Percentiles rank a stretch among this genome's conserved stretches.
Evolutionary conservation across 2,113 vertebrate genomes (phyloP).

Genomic region (Vulpes vulpes): DNA sequence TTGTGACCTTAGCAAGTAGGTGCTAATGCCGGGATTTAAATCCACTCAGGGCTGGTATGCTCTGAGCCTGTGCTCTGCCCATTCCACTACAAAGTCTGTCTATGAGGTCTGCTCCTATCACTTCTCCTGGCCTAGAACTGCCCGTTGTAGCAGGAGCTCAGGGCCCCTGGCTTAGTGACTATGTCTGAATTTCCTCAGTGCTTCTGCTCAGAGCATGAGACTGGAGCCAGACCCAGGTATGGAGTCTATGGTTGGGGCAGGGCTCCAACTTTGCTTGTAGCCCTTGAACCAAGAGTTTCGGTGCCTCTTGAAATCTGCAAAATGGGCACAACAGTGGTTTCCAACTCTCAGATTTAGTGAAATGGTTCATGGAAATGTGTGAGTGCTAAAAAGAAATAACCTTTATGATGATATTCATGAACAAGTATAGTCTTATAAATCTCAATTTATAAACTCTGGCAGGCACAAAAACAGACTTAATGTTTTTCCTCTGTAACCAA

Average conservation of each 20-base stretch:
- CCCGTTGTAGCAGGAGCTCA: neutral
- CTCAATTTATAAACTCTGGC: neutral
- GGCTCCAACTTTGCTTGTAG: neutral
- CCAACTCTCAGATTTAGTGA: neutral
- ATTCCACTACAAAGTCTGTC: neutral
- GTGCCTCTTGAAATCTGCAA: neutral
- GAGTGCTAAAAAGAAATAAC: neutral
- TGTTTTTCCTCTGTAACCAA: neutral
- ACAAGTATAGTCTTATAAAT: neutral
- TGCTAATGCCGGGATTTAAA: neutral
- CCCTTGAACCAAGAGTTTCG: neutral
- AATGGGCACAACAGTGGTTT: neutral
- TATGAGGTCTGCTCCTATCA: neutral
- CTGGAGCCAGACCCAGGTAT: neutral
- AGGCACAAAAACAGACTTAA: neutral
- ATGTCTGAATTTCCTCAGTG: neutral
- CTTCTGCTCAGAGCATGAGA: neutral
- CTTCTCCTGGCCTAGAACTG: neutral
- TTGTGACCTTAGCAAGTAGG: neutral
- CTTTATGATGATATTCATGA: neutral
- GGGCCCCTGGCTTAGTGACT: neutral
- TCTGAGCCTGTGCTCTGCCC: neutral
- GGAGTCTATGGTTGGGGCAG: neutral
- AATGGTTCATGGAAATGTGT: neutral
- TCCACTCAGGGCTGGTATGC: neutral